Evolutionary conservation across 2,888 invertebrate species (phyloP).

Genomic region (Mythimna ferrago): DNA sequence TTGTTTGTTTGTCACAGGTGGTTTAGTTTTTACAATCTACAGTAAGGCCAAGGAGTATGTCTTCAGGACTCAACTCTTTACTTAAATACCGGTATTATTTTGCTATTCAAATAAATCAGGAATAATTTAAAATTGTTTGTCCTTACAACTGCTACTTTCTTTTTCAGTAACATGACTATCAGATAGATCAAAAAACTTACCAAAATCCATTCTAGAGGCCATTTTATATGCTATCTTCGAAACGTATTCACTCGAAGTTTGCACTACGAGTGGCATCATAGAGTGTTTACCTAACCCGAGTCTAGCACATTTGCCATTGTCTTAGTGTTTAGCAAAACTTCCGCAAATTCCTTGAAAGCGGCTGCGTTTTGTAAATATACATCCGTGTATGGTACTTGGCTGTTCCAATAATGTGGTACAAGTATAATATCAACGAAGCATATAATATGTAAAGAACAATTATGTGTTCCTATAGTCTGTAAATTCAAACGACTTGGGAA

Average conservation of each 20-base stretch:
- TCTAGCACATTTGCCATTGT: conserved; percentile 55
- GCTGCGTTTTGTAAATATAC: conserved; percentile 53
- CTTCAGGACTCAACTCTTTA: too few relatives aligned
- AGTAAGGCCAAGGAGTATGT: too few relatives aligned
- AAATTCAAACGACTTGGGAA: too few relatives aligned
- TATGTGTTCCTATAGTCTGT: not conserved
- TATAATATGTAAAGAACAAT: not conserved
- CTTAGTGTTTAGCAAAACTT: conserved; percentile 58
- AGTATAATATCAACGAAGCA: not conserved
- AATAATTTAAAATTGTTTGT: too few relatives aligned
- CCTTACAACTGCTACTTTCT: too few relatives aligned
- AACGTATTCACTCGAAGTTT: conserved; percentile 54
- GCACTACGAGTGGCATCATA: conserved; percentile 45
- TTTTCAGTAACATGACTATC: too few relatives aligned
- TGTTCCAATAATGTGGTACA: conserved; percentile 16
- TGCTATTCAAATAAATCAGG: too few relatives aligned
- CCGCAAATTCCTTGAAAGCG: conserved; percentile 49
- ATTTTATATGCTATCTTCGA: conserved; percentile 37
- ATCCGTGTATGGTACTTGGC: not conserved
- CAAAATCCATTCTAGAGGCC: conserved; percentile 58
- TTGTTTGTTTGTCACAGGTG: too few relatives aligned
- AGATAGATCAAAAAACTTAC: conserved; percentile 51
- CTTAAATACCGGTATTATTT: too few relatives aligned
- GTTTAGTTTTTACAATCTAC: too few relatives aligned
- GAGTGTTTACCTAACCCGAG: conserved; percentile 35